Percentiles rank a stretch among this genome's conserved stretches.
Conservation (phyloP, 2,888 invertebrate genomes). For the Lordiphosa fenestrarum region DNA sequence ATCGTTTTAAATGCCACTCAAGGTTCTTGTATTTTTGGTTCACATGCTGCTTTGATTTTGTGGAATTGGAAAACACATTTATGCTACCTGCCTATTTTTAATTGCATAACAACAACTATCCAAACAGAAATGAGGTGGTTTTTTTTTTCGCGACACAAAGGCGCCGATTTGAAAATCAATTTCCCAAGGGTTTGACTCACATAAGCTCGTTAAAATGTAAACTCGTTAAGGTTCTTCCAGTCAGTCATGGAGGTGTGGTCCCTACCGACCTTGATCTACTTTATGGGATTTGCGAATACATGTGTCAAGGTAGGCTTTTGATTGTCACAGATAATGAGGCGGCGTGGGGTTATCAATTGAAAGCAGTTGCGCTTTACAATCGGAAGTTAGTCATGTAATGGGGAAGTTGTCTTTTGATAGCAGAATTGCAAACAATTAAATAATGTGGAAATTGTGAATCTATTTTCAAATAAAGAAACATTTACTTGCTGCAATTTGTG, state of each 20-base stretch:
- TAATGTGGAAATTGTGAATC: no score
- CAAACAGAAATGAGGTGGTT: conserved; percentile 24
- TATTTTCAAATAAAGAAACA: no score
- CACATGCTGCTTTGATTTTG: conserved; percentile 32
- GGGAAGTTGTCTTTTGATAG: neutral
- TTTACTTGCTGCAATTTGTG: no score
- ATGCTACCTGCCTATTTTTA: conserved; percentile 38
- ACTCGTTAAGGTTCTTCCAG: neutral
- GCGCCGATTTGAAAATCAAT: conserved; percentile 20
- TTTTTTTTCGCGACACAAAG: conserved; percentile 8
- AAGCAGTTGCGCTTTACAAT: conserved; percentile 4
- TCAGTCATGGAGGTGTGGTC: conserved; percentile 11
- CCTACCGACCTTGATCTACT: conserved; percentile 29
- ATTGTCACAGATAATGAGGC: conserved; percentile 10
- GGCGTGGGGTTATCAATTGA: conserved; percentile 1
- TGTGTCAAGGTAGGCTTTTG: conserved; percentile 18
- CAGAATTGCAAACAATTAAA: no score
- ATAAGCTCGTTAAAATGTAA: conserved; percentile 21
- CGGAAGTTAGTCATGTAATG: conserved; percentile 1
- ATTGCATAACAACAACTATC: conserved; percentile 50
- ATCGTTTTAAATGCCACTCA: conserved; percentile 46
- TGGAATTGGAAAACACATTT: conserved; percentile 15
- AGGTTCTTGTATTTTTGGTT: conserved; percentile 48
- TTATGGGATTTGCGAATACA: conserved; percentile 13
- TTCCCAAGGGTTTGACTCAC: conserved; percentile 19